Evolutionary conservation across 2,888 invertebrate genomes (phyloP).

Genomic region (Drosophila formosana): DNA sequence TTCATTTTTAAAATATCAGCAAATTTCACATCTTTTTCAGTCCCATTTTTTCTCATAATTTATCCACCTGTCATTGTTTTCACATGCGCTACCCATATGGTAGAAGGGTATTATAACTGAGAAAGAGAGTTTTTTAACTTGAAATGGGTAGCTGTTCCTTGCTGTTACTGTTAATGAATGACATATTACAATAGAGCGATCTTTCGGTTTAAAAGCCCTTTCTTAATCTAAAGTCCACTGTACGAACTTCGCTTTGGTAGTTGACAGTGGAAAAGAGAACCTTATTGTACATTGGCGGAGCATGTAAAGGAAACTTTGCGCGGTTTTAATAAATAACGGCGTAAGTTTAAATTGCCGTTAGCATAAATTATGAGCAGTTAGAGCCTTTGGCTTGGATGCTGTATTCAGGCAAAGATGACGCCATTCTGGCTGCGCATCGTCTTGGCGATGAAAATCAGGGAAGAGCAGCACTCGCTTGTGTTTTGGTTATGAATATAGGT

Average conservation of each 20-base stretch:
- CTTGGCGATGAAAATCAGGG: slow-evolving; percentile 14
- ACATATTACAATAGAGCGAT: not conserved
- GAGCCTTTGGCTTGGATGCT: slow-evolving; percentile 67
- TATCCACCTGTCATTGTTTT: no score
- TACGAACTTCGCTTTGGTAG: slow-evolving; percentile 18
- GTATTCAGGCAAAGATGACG: slow-evolving; percentile 62
- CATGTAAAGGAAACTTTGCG: slow-evolving; percentile 22
- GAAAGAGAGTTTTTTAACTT: no score
- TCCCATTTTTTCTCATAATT: no score
- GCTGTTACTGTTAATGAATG: no score
- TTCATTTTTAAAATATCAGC: no score
- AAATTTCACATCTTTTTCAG: no score
- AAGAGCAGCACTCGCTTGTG: slow-evolving; percentile 22
- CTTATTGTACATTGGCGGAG: slow-evolving; percentile 32
- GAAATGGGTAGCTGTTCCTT: no score
- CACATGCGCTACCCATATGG: no score
- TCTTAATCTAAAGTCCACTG: slow-evolving; percentile 24
- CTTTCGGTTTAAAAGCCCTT: not conserved
- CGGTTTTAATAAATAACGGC: slow-evolving; percentile 77
- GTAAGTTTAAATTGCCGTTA: slow-evolving; percentile 81
- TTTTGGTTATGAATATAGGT: slow-evolving; percentile 46
- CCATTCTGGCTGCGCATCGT: slow-evolving; percentile 49
- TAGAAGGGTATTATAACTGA: no score
- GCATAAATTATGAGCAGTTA: slow-evolving; percentile 81
- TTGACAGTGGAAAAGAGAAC: slow-evolving; percentile 47